Percentiles rank a stretch among this genome's conserved stretches.
Conservation (phyloP, 1,140 invertebrate species). For the Trichogramma pretiosum region DNA sequence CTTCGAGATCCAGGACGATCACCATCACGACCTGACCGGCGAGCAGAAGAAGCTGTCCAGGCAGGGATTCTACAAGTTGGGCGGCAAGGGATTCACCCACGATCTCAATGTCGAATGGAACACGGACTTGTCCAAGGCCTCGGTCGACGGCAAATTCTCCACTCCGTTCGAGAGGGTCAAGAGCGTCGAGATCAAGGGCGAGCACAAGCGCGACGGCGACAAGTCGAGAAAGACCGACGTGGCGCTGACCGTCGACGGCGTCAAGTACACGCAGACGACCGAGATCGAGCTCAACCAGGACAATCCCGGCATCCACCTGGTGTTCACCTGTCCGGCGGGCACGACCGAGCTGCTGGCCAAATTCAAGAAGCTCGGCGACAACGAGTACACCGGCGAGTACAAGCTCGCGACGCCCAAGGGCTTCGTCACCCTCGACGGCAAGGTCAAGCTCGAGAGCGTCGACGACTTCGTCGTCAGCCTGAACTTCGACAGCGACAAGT, state of each 20-base stretch:
- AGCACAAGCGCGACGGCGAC: constrained; percentile 46
- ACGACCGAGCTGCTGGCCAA: constrained; percentile 48
- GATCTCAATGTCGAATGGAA: constrained; percentile 20
- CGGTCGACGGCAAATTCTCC: constrained; percentile 22
- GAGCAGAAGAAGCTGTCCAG: constrained; percentile 30
- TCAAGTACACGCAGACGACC: constrained; percentile 44
- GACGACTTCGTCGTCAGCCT: constrained; percentile 57
- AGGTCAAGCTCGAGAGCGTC: constrained; percentile 51
- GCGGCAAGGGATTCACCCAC: constrained; percentile 23
- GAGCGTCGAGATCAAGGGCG: constrained; percentile 46
- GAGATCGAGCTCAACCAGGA: constrained; percentile 32
- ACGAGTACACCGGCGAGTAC: constrained; percentile 47
- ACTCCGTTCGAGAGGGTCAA: constrained; percentile 47
- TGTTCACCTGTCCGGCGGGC: constrained; percentile 40
- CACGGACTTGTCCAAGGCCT: constrained; percentile 20
- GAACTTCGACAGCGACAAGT: constrained; percentile 55
- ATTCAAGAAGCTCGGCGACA: constrained; percentile 45
- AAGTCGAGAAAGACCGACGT: constrained; percentile 39
- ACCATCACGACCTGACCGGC: constrained; percentile 38
- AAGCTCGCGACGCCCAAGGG: constrained; percentile 34
- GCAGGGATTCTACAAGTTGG: constrained; percentile 23
- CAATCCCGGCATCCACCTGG: constrained; percentile 39
- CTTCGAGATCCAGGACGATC: constrained; percentile 30
- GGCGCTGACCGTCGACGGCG: constrained; percentile 40
- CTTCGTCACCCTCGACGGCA: constrained; percentile 39